These are phyloP conservation scores for Melanotaenia parkinsoni DNA, from an alignment of 2,797 vertebrate genomes.

Conservation along the genomic window DNA sequence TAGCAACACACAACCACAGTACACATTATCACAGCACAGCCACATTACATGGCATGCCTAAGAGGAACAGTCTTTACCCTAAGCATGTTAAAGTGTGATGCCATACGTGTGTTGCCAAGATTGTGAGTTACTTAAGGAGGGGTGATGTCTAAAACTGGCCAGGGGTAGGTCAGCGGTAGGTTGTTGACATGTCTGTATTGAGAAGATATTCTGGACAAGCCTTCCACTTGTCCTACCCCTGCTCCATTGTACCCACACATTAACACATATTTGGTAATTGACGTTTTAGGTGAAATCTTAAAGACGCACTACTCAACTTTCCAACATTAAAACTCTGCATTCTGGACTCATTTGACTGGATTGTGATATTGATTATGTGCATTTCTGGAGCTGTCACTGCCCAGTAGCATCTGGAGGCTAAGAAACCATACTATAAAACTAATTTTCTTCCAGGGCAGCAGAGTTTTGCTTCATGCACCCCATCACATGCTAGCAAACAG, in stretches of 20 bases:
- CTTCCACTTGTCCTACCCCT: slow-evolving; percentile 56
- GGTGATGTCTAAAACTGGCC: slow-evolving; percentile 37
- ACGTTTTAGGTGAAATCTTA: slow-evolving; percentile 49
- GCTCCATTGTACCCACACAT: slow-evolving; percentile 56
- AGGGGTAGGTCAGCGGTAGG: slow-evolving; percentile 53
- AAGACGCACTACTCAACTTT: neutral
- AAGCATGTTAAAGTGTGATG: slow-evolving; percentile 79
- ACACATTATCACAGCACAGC: slow-evolving; percentile 60
- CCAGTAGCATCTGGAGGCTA: no score
- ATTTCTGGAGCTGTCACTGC: no score
- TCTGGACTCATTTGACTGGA: no score
- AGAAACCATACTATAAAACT: no score
- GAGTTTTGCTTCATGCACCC: no score
- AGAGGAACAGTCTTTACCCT: slow-evolving; percentile 65
- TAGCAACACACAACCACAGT: slow-evolving; percentile 40
- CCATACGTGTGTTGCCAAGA: slow-evolving; percentile 68
- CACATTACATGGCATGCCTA: slow-evolving; percentile 77
- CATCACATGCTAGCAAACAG: no score
- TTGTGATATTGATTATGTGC: no score
- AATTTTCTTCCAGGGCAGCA: no score
- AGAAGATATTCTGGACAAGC: slow-evolving; percentile 38
- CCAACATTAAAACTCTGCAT: no score
- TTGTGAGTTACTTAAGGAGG: slow-evolving; percentile 64
- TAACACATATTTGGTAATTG: slow-evolving; percentile 33
- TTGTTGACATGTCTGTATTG: slow-evolving; percentile 45